A percentile compares a stretch with the other conserved stretches of the same genome.
Conservation (phyloP, 2,888 invertebrate species). For the Caenorhabditis sp. region DNA sequence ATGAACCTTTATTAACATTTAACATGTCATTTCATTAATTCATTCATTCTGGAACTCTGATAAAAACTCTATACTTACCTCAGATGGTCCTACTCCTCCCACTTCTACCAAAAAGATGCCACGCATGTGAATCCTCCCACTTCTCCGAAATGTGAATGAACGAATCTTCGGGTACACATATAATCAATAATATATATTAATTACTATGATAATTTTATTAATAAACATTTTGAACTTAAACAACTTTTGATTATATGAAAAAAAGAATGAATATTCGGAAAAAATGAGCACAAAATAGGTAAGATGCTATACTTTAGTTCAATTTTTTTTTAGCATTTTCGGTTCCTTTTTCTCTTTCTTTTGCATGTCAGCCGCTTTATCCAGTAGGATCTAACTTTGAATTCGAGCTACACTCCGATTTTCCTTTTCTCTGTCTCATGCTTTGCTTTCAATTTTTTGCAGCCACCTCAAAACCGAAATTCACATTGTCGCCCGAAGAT, state of each 20-base stretch:
- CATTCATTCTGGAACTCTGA: neutral
- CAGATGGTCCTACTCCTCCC: neutral
- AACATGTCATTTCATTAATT: neutral
- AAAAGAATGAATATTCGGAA: neutral
- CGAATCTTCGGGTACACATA: neutral
- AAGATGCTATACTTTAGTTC: neutral
- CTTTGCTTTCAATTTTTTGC: conserved; percentile 10
- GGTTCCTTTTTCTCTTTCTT: neutral
- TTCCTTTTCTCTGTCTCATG: neutral
- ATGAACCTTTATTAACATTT: neutral
- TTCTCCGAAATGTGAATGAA: neutral
- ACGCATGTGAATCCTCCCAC: neutral
- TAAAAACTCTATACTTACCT: neutral
- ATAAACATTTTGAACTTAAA: neutral
- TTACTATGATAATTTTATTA: neutral
- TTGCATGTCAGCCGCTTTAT: neutral
- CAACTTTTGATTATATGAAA: neutral
- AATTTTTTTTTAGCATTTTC: neutral
- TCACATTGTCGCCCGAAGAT: conserved; percentile 72
- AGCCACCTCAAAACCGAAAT: conserved; percentile 40
- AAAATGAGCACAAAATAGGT: neutral
- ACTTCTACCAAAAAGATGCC: neutral
- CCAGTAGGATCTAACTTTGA: neutral
- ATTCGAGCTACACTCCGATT: neutral
- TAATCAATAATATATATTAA: neutral